Evolutionary conservation across 1,140 invertebrate species (phyloP).

Genomic region (Megalopta genalis): DNA sequence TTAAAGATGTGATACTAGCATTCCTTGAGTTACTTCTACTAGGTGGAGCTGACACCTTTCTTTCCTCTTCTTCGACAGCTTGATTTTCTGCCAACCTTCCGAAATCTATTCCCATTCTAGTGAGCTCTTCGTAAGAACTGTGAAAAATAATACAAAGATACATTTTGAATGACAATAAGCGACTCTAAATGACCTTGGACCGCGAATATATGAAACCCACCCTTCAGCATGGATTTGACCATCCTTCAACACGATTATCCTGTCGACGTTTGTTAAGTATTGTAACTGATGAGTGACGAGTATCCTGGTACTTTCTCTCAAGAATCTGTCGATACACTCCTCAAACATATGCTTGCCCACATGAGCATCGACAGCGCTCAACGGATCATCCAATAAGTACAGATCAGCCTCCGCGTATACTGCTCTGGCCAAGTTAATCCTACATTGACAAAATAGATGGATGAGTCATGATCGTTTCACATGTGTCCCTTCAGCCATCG

Average conservation of each 20-base stretch:
- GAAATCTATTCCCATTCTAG: slow-evolving; percentile 83
- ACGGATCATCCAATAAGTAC: slow-evolving; percentile 90
- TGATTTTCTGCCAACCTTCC: slow-evolving; percentile 82
- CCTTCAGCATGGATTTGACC: slow-evolving; percentile 80
- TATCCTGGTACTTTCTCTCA: slow-evolving; percentile 88
- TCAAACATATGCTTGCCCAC: slow-evolving; percentile 91
- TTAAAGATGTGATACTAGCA: slow-evolving; percentile 74
- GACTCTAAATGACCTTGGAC: too few relatives aligned
- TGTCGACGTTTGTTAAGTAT: slow-evolving; percentile 87
- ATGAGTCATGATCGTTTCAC: not conserved
- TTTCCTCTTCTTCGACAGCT: slow-evolving; percentile 73
- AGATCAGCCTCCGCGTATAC: slow-evolving; percentile 82
- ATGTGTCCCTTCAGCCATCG: too few relatives aligned
- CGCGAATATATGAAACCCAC: slow-evolving; percentile 37
- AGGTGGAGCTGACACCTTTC: slow-evolving; percentile 48
- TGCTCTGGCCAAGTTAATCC: slow-evolving; percentile 86
- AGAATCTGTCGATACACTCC: slow-evolving; percentile 85
- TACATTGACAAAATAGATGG: slow-evolving; percentile 57
- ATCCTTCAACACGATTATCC: slow-evolving; percentile 89
- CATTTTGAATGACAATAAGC: too few relatives aligned
- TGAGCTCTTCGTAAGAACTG: slow-evolving; percentile 82
- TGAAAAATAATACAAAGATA: slow-evolving; percentile 23
- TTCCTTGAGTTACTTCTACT: slow-evolving; percentile 74
- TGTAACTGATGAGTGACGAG: slow-evolving; percentile 93
- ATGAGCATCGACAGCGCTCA: slow-evolving; percentile 91